Percentiles rank a stretch among this genome's conserved stretches.
Conservation (phyloP, 2,113 vertebrate species). For the Cryptomyrus ogoouensis region DNA sequence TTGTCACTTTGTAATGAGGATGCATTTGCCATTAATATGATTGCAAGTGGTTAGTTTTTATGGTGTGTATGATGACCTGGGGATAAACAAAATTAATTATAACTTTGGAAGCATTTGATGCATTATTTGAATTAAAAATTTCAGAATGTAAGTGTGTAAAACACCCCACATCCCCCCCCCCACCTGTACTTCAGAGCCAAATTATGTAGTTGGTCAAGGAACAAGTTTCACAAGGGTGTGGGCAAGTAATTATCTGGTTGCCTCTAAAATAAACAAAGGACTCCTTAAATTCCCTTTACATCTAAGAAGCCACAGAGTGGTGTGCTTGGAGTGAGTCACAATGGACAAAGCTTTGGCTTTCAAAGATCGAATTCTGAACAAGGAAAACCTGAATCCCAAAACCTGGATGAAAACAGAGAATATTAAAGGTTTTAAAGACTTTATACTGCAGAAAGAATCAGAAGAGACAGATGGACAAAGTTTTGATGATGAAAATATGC, state of each 20-base stretch:
- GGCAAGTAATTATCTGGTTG: slow-evolving; percentile 16
- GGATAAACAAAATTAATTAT: background rate
- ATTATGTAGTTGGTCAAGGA: background rate
- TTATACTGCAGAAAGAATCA: slow-evolving; percentile 41
- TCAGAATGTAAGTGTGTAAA: background rate
- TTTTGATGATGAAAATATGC: slow-evolving; percentile 60
- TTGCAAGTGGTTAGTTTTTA: background rate
- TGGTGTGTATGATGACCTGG: background rate
- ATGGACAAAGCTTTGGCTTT: slow-evolving; percentile 51
- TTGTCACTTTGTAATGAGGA: background rate
- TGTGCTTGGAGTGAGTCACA: background rate
- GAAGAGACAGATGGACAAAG: slow-evolving; percentile 43
- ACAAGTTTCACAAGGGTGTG: slow-evolving; percentile 45
- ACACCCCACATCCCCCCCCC: background rate
- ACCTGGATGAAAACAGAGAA: slow-evolving; percentile 46
- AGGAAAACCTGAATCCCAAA: slow-evolving; percentile 49
- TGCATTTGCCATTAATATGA: background rate
- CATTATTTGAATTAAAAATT: background rate
- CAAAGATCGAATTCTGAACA: slow-evolving; percentile 41
- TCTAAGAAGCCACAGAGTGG: background rate
- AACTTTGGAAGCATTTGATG: background rate
- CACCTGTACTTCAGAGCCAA: background rate
- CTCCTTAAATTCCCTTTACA: background rate
- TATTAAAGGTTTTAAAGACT: slow-evolving; percentile 48
- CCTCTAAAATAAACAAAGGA: slow-evolving; percentile 47